Evolutionary conservation across 1,140 invertebrate species (phyloP), one percentile per base, ranked within the genome.

Genomic region (Atta colombica): DNA sequence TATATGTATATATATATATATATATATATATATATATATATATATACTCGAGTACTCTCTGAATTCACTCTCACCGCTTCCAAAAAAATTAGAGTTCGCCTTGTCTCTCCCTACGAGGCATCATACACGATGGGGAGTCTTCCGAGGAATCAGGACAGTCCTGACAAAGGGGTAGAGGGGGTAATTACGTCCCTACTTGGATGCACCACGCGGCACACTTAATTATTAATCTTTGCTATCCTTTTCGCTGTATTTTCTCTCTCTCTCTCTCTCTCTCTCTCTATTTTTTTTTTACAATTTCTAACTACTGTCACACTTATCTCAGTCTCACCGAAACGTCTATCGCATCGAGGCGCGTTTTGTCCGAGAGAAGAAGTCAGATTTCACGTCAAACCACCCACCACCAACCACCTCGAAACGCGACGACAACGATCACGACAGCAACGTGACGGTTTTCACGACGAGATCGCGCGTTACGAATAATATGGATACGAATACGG

Each of bases 321-420:
- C 3, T 77, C 31, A 60, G 78, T 78, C 51, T 3, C 28, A 49
- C 35, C 65, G 18, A 53, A 49, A 60, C 10, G 61, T 84, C 39
- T 28, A 25, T 66, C 71, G 10, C 60, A 7, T 45, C 51, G 35
- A 18, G 28, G n/a, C 35, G 35, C 18, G 31, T 55, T 35, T 58
- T n/a, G 78, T 72, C 49, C 72, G 58, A 72, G n/a, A 60, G 25
- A 82, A 31, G 3, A 49, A 69, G 7, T 71, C 63, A 61, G 49
- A 71, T 12, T 77, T 78, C 87, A 88, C 66, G 60, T 86, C 49
- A 77, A 77, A 78, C 49, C 68, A 86, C 35, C 66, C 49, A 80
- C 45, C 58, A 74, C 86, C 86, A 84, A 81, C 45, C 60, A 74
- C 18, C 53, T 69, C 72, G 45, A 82, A 51, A 81, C 68, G 78